Base-by-base conservation (phyloP, 2,888 invertebrate species). In the Odontomyia ornata region DNA sequence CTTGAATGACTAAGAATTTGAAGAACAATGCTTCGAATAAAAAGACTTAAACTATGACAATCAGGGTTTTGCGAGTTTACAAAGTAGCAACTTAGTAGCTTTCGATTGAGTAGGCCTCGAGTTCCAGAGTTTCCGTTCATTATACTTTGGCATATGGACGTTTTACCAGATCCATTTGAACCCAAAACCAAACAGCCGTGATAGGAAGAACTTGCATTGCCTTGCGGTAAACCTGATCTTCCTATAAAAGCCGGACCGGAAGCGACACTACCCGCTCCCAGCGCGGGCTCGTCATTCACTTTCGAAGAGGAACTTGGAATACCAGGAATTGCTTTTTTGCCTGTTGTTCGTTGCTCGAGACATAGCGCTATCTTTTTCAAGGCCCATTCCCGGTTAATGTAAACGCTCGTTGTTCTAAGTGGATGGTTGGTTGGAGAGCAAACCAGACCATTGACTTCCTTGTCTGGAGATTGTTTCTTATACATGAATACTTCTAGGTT, bases 131-230 rank as follows among this genome's bases (percentile, higher is more conserved):
- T 86, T 11, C 87, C 87, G 80, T 86, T 85, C 83, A 87, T 83
- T 43, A 87, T 87, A 84, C 96, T 95, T 77, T 93, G 91, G 84
- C 95, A 93, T 62, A 97, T 89, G 27, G 97, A 95, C 4, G 97
- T 97, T 85, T 98, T 98, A 0, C 98, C 98, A 81, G 96, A 95
- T 23, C 98, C 98, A 0, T 97, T 95, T 0, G 96, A 96, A 80
- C 95, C 96, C 78, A 97, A 88, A 75, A 98, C 91, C 64, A 98
- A 89, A 1, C 96, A 95, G 0, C 98, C 98, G 82, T 95, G 94
- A 77, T 87, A 86, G 46, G 83, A 84, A 15, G 84, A 83, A 15
- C 83, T 36, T 30, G 30, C 60, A 36, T 36, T 60, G 23, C 52
- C n/a, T 60, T 73, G 73, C 28, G 76, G 25, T 64, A 25, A 67